Percentiles rank a stretch among this genome's conserved stretches.
These are phyloP conservation scores for Sitophilus oryzae DNA, from an alignment of 1,140 invertebrate species.

Conservation along the genomic window DNA sequence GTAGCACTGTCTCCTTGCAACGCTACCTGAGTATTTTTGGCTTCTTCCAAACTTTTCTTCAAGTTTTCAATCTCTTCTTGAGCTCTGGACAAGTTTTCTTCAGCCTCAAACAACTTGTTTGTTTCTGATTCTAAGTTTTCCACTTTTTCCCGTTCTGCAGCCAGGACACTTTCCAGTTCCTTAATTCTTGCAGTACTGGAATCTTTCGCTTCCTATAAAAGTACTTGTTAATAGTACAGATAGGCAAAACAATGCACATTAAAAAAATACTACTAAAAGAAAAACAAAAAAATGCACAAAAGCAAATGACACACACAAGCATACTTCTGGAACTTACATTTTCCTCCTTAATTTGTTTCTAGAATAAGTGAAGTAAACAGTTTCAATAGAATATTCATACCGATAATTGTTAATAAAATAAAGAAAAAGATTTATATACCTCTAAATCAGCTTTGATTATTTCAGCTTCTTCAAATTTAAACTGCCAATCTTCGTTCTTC, in stretches of 20 bases:
- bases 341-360: neutral
- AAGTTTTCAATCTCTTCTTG: slow-evolving; percentile 41
- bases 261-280: no score
- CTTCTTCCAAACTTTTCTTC: slow-evolving; percentile 27
- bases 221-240: no score
- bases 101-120: slow-evolving; percentile 52
- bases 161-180: slow-evolving; percentile 49
- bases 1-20: slow-evolving; percentile 22
- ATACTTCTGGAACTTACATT: neutral
- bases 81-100: slow-evolving; percentile 48
- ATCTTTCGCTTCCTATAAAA: slow-evolving; percentile 45
- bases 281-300: neutral
- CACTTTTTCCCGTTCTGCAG: slow-evolving; percentile 46
- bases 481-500: slow-evolving; percentile 87
- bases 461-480: slow-evolving; percentile 84
- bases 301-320: neutral
- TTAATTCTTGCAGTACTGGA: slow-evolving; percentile 49
- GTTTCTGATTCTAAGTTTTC: slow-evolving; percentile 49
- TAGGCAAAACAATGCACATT: no score
- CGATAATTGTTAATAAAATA: neutral
- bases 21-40: slow-evolving; percentile 11
- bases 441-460: slow-evolving; percentile 73
- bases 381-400: no score
- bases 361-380: no score
- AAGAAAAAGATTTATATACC: slow-evolving; percentile 49